Conservation (phyloP, 2,113 vertebrate genomes). For the Paralichthys olivaceus region DNA sequence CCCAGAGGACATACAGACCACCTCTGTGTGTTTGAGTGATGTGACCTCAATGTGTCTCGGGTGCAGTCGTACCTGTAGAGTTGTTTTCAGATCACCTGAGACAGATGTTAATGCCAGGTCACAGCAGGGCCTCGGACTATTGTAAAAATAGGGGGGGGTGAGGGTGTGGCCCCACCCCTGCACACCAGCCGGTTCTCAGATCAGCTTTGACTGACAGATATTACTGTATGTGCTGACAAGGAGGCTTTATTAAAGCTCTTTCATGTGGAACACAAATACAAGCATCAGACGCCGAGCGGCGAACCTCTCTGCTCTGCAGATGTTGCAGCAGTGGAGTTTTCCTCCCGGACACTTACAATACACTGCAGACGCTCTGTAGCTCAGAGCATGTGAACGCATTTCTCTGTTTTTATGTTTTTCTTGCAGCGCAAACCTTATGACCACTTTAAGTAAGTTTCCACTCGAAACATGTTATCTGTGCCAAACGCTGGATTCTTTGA, state of each 20-base stretch:
- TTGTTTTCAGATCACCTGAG: background rate
- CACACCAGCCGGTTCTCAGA: conserved; percentile 12
- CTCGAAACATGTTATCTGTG: conserved; percentile 59
- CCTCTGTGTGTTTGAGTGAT: background rate
- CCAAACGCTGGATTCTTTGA: conserved; percentile 66
- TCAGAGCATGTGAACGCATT: conserved; percentile 17
- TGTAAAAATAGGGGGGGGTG: background rate
- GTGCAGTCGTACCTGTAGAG: background rate
- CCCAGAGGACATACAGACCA: background rate
- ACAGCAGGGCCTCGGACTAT: background rate
- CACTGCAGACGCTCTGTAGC: conserved; percentile 29
- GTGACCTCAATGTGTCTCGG: too few species aligned
- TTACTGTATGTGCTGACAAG: conserved; percentile 60
- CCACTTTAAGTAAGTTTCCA: conserved; percentile 66
- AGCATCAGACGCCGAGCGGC: conserved; percentile 39
- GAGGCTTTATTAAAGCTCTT: conserved; percentile 65
- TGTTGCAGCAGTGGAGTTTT: conserved; percentile 39
- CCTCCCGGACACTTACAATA: conserved; percentile 12
- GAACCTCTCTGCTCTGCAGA: conserved; percentile 58
- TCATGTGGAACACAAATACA: conserved; percentile 62
- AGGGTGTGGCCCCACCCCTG: background rate
- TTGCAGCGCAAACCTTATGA: conserved; percentile 21
- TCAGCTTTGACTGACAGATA: conserved; percentile 58
- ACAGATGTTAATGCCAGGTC: background rate
- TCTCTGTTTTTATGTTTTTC: conserved; percentile 21